phyloP scores from a whole-genome alignment of 2,113 vertebrate species.

The Salvator merianae region DNA sequence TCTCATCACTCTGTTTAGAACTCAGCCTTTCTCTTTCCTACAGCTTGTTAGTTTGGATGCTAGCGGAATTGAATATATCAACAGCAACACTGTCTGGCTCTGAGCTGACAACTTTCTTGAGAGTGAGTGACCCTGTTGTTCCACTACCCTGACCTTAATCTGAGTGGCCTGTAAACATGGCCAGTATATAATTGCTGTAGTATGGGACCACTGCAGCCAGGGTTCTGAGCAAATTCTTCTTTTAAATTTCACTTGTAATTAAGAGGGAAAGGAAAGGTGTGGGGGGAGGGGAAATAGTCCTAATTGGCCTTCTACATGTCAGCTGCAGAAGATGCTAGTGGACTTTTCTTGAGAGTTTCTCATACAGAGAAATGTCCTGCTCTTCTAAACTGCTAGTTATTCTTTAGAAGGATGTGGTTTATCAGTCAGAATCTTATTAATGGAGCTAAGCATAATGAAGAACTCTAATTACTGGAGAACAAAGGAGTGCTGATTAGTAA shows the following conservation, averaged over 20 bases:
- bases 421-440: neutral
- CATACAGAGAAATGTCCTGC: neutral
- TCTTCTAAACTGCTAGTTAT: neutral
- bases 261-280: too few species aligned
- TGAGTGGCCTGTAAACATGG: neutral
- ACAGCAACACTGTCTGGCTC: too few species aligned
- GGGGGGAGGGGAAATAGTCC: neutral
- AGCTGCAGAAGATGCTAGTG: neutral
- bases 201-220: neutral
- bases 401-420: neutral
- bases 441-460: neutral
- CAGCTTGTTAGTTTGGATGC: neutral
- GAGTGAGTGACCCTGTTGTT: neutral
- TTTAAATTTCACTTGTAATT: too few species aligned
- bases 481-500: neutral
- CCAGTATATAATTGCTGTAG: neutral
- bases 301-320: neutral
- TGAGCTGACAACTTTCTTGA: neutral
- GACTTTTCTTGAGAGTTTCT: neutral
- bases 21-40: neutral
- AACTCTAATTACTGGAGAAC: neutral
- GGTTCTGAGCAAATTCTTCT: neutral
- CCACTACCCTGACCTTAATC: neutral
- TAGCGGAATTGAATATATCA: too few species aligned
- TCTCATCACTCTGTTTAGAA: neutral